Evolutionary conservation across 2,113 vertebrate genomes (phyloP).

Genomic region (Ramphastos sulfuratus): DNA sequence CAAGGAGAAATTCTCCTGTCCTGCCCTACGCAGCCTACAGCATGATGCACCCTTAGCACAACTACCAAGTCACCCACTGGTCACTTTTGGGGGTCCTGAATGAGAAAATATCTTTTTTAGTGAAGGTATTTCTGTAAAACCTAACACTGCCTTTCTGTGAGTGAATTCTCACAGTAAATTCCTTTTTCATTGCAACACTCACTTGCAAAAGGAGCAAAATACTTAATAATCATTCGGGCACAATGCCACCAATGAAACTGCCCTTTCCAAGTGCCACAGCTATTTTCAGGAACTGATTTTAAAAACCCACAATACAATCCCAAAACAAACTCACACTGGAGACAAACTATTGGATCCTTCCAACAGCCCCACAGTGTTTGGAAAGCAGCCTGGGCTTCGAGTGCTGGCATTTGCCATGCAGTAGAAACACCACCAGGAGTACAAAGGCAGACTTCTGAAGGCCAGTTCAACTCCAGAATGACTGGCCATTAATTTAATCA

Average conservation of each 20-base stretch:
- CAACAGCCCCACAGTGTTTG: not conserved
- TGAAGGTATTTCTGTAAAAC: not conserved
- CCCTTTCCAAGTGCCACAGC: not conserved
- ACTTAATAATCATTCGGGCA: not conserved
- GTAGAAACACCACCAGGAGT: not conserved
- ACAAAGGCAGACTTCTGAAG: not conserved
- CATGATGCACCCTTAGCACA: not conserved
- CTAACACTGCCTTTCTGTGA: not conserved
- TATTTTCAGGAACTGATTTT: not conserved
- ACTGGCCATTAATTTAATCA: not conserved
- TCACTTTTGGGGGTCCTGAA: not conserved
- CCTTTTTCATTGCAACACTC: not conserved
- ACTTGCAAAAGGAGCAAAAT: not conserved
- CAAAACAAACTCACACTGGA: not conserved
- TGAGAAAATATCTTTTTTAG: not conserved
- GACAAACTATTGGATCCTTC: not conserved
- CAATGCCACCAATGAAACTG: not conserved
- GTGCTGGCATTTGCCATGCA: not conserved
- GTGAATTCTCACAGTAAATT: not conserved
- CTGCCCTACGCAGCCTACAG: not conserved
- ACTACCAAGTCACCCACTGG: not conserved
- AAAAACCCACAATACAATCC: not conserved
- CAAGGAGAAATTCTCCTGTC: not conserved
- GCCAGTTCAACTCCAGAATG: not conserved
- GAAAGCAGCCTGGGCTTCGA: not conserved